Conservation (phyloP, 2,888 invertebrate genomes). For the Drosophila subquinaria region DNA sequence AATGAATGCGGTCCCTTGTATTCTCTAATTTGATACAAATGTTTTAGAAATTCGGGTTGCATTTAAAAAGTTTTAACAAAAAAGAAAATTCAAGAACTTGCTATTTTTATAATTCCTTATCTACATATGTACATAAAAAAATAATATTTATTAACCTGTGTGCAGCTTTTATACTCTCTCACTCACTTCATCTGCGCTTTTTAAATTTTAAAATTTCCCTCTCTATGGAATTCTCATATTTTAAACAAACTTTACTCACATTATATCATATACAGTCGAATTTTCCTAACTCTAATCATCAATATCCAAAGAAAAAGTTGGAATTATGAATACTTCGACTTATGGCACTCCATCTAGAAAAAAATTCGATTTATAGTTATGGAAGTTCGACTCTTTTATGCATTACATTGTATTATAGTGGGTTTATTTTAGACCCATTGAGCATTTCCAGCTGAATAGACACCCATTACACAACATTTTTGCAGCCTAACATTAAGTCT, state of each 20-base stretch:
- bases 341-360: no score
- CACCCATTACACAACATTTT: constrained; percentile 19
- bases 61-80: not conserved
- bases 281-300: no score
- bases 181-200: no score
- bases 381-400: not conserved
- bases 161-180: not conserved
- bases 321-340: no score
- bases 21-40: not conserved
- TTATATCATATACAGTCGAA: not conserved
- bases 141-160: no score
- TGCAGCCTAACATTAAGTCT: constrained; percentile 11
- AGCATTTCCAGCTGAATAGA: constrained; percentile 33
- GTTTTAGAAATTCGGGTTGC: not conserved
- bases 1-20: not conserved
- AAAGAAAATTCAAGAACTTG: no score
- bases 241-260: not conserved
- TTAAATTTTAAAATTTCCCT: no score
- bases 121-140: no score
- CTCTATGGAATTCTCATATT: constrained; percentile 7
- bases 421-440: constrained; percentile 15
- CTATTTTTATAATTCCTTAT: no score
- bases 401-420: not conserved
- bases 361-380: no score
- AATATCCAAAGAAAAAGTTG: no score